Percentiles rank a stretch among this genome's conserved stretches.
These are phyloP conservation scores for Hyperoplus lanceolatus DNA, from an alignment of 2,797 vertebrate genomes.

Conservation along the genomic window DNA sequence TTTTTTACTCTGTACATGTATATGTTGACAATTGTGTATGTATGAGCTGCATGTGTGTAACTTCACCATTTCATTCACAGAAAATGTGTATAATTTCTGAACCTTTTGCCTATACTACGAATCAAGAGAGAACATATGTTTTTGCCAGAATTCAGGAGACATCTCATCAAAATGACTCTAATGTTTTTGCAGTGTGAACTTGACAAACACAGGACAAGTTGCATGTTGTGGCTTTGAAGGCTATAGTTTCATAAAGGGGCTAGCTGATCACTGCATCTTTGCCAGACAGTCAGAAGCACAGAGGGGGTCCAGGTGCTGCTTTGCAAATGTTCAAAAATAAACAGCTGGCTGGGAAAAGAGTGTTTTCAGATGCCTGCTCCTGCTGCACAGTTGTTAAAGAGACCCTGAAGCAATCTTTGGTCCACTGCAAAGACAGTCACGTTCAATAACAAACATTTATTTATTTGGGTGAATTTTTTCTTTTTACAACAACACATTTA, in stretches of 20 bases:
- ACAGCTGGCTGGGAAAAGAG: not conserved
- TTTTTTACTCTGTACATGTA: too few species aligned
- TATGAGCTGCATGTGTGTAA: too few species aligned
- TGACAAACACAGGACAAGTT: too few species aligned
- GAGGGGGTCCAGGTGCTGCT: slow-evolving; percentile 56
- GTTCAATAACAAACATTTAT: not conserved
- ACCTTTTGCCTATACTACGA: too few species aligned
- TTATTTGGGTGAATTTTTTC: not conserved
- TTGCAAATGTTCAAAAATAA: slow-evolving; percentile 43
- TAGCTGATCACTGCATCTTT: not conserved
- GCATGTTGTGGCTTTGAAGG: not conserved
- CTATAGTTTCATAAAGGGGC: slow-evolving; percentile 32
- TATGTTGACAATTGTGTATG: too few species aligned
- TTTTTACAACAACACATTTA: not conserved
- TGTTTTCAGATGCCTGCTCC: slow-evolving; percentile 24
- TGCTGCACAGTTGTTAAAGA: slow-evolving; percentile 7
- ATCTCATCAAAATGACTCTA: too few species aligned
- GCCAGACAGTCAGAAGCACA: not conserved
- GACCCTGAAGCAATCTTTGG: not conserved
- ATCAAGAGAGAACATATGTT: too few species aligned
- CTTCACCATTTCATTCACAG: too few species aligned
- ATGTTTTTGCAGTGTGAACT: too few species aligned
- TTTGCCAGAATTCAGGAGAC: too few species aligned
- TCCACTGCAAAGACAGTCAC: too few species aligned
- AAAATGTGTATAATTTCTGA: too few species aligned